Conservation (phyloP, 2,888 invertebrate genomes). For the Lordiphosa fenestrarum region DNA sequence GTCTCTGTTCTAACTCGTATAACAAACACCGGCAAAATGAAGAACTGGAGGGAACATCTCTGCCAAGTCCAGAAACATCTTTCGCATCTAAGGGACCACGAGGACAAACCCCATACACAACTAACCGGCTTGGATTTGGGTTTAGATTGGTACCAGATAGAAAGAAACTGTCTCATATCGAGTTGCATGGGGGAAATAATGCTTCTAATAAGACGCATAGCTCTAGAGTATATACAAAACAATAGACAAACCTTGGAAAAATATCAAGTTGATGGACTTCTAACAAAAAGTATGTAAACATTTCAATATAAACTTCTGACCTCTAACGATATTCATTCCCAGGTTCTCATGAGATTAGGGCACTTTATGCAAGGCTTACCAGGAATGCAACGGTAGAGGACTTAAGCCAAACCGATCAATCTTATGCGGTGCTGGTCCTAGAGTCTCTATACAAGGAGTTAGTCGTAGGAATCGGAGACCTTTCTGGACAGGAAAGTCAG, state of each 20-base stretch:
- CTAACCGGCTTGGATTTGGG: neutral
- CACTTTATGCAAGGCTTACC: neutral
- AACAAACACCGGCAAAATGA: too few relatives aligned
- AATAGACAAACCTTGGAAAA: neutral
- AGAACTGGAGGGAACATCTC: neutral
- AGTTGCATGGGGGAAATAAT: conserved; percentile 1
- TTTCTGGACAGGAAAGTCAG: neutral
- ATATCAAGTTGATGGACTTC: neutral
- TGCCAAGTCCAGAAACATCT: neutral
- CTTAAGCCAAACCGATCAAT: neutral
- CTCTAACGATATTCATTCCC: neutral
- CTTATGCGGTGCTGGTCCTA: neutral
- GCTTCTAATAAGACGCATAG: conserved; percentile 1
- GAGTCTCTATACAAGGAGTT: neutral
- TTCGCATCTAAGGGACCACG: neutral
- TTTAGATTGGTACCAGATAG: neutral
- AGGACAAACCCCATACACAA: too few relatives aligned
- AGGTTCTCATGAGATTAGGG: neutral
- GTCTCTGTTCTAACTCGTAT: too few relatives aligned
- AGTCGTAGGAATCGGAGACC: neutral
- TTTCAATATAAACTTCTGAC: too few relatives aligned
- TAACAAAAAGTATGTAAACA: neutral
- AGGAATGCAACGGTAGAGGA: neutral
- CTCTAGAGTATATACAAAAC: neutral
- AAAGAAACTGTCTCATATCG: neutral